Percentiles rank a stretch among this genome's conserved stretches.
Evolutionary conservation across 2,113 vertebrate species (phyloP).

Genomic region (Ceyx margarethae): DNA sequence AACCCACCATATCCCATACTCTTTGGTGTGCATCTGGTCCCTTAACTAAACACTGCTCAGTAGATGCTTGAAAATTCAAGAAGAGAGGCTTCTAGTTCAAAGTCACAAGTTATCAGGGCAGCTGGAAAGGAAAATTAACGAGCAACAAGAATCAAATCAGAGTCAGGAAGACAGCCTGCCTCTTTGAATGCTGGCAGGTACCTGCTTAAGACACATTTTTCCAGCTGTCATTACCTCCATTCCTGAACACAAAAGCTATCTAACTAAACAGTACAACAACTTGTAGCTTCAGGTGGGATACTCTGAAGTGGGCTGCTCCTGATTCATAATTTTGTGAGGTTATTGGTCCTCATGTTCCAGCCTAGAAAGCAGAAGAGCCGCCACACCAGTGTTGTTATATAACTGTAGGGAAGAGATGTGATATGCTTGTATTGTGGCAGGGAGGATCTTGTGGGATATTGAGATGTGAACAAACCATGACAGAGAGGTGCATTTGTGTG

Average conservation of each 20-base stretch:
- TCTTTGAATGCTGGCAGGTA: background rate
- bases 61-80: background rate
- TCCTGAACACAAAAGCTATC: background rate
- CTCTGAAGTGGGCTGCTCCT: background rate
- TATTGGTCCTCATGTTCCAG: background rate
- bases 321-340: background rate
- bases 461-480: background rate
- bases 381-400: background rate
- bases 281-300: background rate
- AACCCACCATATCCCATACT: background rate
- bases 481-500: background rate
- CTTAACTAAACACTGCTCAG: background rate
- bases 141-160: background rate
- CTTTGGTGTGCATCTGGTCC: background rate
- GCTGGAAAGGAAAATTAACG: background rate
- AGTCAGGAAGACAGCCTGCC: background rate
- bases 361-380: background rate
- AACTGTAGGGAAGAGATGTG: background rate
- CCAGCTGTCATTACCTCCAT: background rate
- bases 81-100: background rate
- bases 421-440: fast-evolving
- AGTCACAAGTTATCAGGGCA: background rate
- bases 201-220: background rate
- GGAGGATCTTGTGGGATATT: background rate
- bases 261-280: background rate